Evolutionary conservation across 2,888 invertebrate species (phyloP).

Genomic region (Acrobasis suavella): DNA sequence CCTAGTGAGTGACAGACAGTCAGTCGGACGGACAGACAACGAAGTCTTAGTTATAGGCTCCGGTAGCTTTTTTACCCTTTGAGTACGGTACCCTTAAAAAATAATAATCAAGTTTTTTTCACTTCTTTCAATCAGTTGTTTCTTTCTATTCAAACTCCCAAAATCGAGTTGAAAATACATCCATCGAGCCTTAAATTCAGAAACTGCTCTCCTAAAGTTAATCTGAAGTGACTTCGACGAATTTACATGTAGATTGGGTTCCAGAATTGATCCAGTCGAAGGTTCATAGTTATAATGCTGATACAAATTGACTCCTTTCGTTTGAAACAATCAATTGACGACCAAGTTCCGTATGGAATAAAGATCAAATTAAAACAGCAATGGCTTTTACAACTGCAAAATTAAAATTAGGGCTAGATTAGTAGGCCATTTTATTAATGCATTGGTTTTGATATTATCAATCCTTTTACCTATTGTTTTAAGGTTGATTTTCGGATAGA

Average conservation of each 20-base stretch:
- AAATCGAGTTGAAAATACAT: slow-evolving; percentile 27
- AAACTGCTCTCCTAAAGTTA: slow-evolving; percentile 59
- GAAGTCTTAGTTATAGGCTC: no score
- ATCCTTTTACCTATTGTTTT: slow-evolving; percentile 35
- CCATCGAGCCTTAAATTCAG: slow-evolving; percentile 39
- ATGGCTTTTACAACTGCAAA: slow-evolving; percentile 24
- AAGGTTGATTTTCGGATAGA: slow-evolving; percentile 36
- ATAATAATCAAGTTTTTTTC: no score
- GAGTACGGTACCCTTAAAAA: no score
- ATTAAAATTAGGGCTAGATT: slow-evolving; percentile 44
- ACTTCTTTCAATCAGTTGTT: slow-evolving; percentile 8
- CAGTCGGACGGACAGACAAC: no score
- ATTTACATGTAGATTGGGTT: slow-evolving; percentile 79
- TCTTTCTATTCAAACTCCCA: slow-evolving; percentile 7
- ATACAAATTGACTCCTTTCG: slow-evolving; percentile 34
- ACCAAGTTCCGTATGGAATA: slow-evolving; percentile 7
- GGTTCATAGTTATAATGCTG: slow-evolving; percentile 63
- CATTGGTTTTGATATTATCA: slow-evolving; percentile 33
- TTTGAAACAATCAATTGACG: slow-evolving; percentile 5
- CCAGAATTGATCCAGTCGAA: slow-evolving; percentile 66
- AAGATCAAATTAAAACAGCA: slow-evolving; percentile 31
- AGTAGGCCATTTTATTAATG: slow-evolving; percentile 49
- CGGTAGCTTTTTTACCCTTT: no score
- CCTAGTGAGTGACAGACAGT: no score
- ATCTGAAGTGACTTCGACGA: slow-evolving; percentile 69